phyloP scores from a whole-genome alignment of 2,113 vertebrate genomes.

The Gobio gobio region DNA sequence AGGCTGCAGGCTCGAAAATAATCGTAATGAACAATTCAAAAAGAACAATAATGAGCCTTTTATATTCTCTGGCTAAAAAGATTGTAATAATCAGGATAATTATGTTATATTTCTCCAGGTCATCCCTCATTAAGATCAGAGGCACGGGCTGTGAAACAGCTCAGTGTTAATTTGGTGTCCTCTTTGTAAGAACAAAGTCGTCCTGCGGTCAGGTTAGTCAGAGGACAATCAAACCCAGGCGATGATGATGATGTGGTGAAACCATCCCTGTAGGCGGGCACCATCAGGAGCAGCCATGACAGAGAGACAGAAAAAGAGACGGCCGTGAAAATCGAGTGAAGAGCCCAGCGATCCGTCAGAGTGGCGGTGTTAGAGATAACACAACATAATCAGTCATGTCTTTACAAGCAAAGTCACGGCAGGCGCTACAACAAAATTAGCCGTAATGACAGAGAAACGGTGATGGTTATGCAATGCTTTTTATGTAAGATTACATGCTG shows the following conservation, averaged over 20 bases:
- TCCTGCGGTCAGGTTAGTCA: constrained; percentile 67
- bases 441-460: constrained; percentile 17
- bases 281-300: constrained; percentile 58
- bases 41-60: constrained; percentile 71
- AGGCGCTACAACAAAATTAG: constrained; percentile 46
- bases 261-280: constrained; percentile 58
- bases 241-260: constrained; percentile 51
- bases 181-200: constrained; percentile 68
- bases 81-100: constrained; percentile 70
- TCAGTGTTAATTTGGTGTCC: constrained; percentile 70
- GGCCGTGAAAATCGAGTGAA: constrained; percentile 42
- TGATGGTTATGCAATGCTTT: constrained; percentile 37
- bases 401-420: constrained; percentile 16
- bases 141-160: constrained; percentile 61
- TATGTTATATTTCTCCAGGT: constrained; percentile 69
- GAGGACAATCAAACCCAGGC: constrained; percentile 65
- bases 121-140: constrained; percentile 70
- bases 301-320: constrained; percentile 52
- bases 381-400: constrained; percentile 7
- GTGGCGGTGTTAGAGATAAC: constrained; percentile 17
- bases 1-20: constrained; percentile 66
- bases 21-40: constrained; percentile 71
- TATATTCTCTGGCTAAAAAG: constrained; percentile 68
- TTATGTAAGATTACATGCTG: constrained; percentile 48
- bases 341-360: constrained; percentile 39